Evolutionary conservation across 2,888 invertebrate species (phyloP), one percentile per base, ranked within the genome.

Genomic region (Argynnis bischoffii): DNA sequence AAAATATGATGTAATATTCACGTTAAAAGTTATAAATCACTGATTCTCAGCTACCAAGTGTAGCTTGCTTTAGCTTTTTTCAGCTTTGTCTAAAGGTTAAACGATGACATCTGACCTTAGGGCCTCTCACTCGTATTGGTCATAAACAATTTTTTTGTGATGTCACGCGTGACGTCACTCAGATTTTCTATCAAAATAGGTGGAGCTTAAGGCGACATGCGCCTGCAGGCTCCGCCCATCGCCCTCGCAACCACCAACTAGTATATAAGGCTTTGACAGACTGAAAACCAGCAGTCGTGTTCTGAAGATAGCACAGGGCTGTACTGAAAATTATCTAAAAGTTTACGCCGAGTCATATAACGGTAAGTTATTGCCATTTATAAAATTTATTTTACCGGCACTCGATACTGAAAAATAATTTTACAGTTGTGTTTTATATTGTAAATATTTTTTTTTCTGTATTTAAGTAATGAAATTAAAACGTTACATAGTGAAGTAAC

Each of bases 341-440:
- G 83, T 92, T 92, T 89, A 81, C 87, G 79, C 74, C 85, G 83
- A 86, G 76, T 80, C 64, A 68, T 70, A 74, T 78, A 76, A 87
- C 82, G 90, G 92, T 92, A 84, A 90, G 92, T 90, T 70, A 57
- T 59, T 21, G 47, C 21, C 47, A 13, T 48, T 48, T 31, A 2
- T 13, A 16, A 26, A 48, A 47, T 48, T n/a, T 59, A 5, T 59
- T 26, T 21, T 47, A 5, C 4, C 35, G n/a, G 48, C 47, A 26
- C 47, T 46, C 18, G 13, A 55, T 55, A 55, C 14, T 15, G 6
- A 55, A 55, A 55, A 6, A 35, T 35, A 26, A 4, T 26, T 26
- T 26, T 26, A 26, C 26, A 26, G 5, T 26, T 26, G 5, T 4
- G 26, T 26, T 26, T 26, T 26, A 5, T 26, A 35, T 6, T 35